A percentile compares a stretch with the other conserved stretches of the same genome.
phyloP scores from a whole-genome alignment of 2,888 invertebrate genomes.

The Pterobdella sp. region DNA sequence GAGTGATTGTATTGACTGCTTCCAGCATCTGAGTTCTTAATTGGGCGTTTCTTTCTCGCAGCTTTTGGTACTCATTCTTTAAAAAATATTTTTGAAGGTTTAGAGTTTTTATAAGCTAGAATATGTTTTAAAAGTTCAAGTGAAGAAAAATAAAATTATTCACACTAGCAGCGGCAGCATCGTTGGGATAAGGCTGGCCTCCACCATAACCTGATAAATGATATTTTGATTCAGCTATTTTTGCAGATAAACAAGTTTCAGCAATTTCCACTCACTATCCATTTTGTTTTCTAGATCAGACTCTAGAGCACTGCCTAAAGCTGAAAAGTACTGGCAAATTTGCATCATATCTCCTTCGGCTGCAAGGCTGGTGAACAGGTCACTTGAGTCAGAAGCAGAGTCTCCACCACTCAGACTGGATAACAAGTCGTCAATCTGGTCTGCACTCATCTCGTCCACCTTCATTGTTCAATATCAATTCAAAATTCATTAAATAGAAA shows the following conservation, averaged over 20 bases:
- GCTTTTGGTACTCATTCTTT: not conserved
- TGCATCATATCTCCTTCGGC: not conserved
- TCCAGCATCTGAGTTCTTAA: not conserved
- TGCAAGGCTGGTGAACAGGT: not conserved
- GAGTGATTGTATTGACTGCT: not conserved
- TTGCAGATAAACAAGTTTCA: too few species aligned
- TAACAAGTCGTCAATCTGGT: not conserved
- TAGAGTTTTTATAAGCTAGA: too few species aligned
- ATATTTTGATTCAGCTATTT: too few species aligned
- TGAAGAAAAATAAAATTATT: too few species aligned
- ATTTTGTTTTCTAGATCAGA: slow-evolving; percentile 4
- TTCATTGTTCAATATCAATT: not conserved
- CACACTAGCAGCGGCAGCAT: too few species aligned
- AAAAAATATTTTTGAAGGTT: too few species aligned
- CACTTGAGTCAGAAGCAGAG: not conserved
- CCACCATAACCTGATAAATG: too few species aligned
- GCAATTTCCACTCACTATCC: not conserved
- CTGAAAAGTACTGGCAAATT: not conserved
- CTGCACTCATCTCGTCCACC: not conserved
- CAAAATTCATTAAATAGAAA: not conserved
- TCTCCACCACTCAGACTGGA: not conserved
- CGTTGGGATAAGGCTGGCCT: too few species aligned
- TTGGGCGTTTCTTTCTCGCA: slow-evolving; percentile 8
- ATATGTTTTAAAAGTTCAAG: too few species aligned
- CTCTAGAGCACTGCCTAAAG: not conserved